Base-by-base conservation (phyloP, 2,888 invertebrate species). In the Microplitis manilae region DNA sequence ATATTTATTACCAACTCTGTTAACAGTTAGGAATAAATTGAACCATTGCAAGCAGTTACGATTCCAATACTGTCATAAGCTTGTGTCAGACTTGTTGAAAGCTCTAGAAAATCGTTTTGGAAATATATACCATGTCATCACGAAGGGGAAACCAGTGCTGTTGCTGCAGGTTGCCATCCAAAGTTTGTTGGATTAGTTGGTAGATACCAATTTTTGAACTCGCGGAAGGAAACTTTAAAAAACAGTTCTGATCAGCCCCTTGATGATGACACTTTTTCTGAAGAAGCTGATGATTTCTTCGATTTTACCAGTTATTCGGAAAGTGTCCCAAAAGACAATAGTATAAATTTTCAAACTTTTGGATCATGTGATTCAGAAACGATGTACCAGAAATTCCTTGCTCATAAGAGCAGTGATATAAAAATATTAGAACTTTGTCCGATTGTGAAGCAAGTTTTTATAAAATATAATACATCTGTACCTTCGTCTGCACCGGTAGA, bases 141-240 rank as follows among this genome's bases (percentile, higher is more conserved):
- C 20, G 20, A 20, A 20, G 20, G 20, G 2, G 2, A 20, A 20
- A 20, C 1, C 20, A 20, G 20, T 20, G 73, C 73, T 13, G 38
- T 78, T 9, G 75, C 78, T 20, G 40, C 73, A 9, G 62, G 68
- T 8, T 75, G 68, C 17, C 76, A 73, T 50, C 75, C 75, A 15
- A 70, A 67, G 65, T 76, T 76, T 9, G 40, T 20, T 17, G 17
- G 59, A 40, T 39, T 76, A 69, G 75, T 64, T 78, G 59, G 59
- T 13, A 59, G 17, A 17, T 17, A 17, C 17, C 1, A 17, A 17
- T 59, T 1, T 59, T 59, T 59, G 13, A 59, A 4, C 2, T 1
- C 2, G 9, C 1, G 9, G 4, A 17, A 17, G 8, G 8, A 8
- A 13, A 4, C 59, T 8, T 13, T 59, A 59, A 13, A 8, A 13